Conservation (phyloP, 2,888 invertebrate genomes). For the Luperina nickerlii region DNA sequence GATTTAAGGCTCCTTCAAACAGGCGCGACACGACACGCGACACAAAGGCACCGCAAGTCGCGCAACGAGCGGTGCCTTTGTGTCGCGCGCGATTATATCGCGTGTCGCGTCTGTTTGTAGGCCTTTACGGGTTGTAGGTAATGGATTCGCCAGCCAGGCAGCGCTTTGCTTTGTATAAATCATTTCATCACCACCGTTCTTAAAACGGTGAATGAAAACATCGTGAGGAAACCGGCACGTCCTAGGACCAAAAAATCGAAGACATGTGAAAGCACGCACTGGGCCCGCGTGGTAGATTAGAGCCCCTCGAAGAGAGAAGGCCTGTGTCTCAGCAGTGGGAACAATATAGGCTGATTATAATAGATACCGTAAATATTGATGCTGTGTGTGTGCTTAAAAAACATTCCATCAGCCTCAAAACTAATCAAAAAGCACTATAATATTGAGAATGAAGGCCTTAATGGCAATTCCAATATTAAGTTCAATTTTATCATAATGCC, state of each 20-base stretch:
- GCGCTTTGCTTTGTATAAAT: not conserved
- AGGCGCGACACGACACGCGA: too few relatives aligned
- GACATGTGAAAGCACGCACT: not conserved
- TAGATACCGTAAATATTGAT: conserved; percentile 30
- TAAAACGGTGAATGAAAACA: not conserved
- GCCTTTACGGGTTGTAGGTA: not conserved
- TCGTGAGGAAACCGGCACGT: not conserved
- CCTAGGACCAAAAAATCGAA: not conserved
- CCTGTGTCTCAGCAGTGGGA: not conserved
- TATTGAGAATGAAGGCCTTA: conserved; percentile 5
- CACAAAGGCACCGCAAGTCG: too few relatives aligned
- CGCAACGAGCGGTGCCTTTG: too few relatives aligned
- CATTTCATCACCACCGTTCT: not conserved
- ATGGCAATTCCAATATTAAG: conserved; percentile 25
- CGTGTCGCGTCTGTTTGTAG: too few relatives aligned
- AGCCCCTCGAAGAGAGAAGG: not conserved
- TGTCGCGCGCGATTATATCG: too few relatives aligned
- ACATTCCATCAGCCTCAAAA: conserved; percentile 2
- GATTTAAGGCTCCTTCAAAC: not conserved
- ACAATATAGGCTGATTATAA: not conserved
- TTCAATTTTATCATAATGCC: conserved; percentile 44
- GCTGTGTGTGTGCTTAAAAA: conserved; percentile 3
- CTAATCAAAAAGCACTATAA: conserved; percentile 12
- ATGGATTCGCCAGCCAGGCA: not conserved
- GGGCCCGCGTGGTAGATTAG: not conserved